phyloP scores from a whole-genome alignment of 1,140 invertebrate genomes.

The Lycorma delicatula region DNA sequence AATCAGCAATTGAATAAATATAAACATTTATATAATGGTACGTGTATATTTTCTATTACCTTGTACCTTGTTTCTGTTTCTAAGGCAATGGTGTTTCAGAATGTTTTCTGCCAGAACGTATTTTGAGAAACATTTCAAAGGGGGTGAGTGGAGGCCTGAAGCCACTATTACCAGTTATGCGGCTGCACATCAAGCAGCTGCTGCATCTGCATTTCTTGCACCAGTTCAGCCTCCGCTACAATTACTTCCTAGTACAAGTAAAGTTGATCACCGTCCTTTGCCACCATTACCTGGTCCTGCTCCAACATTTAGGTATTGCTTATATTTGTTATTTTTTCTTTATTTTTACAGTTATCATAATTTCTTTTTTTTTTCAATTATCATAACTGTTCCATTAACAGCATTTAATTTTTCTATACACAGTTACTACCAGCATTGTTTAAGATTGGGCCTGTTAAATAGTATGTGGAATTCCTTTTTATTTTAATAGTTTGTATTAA shows the following conservation, averaged over 20 bases:
- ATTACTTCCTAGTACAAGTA: constrained; percentile 29
- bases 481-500: too few relatives aligned
- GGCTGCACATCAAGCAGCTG: constrained; percentile 42
- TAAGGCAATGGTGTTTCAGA: too few relatives aligned
- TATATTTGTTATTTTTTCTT: constrained; percentile 44
- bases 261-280: constrained; percentile 33
- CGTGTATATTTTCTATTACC: too few relatives aligned
- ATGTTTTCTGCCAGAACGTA: constrained; percentile 38
- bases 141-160: constrained; percentile 43
- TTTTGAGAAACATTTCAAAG: constrained; percentile 46
- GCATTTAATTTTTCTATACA: too few relatives aligned
- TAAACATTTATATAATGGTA: too few relatives aligned
- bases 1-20: too few relatives aligned
- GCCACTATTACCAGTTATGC: constrained; percentile 39
- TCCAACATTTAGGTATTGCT: constrained; percentile 78
- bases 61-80: too few relatives aligned
- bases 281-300: constrained; percentile 53
- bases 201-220: constrained; percentile 55
- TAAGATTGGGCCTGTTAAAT: too few relatives aligned
- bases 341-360: constrained; percentile 36
- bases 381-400: constrained; percentile 5
- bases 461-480: too few relatives aligned
- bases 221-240: constrained; percentile 51
- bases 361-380: constrained; percentile 25
- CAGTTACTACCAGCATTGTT: too few relatives aligned